Base-by-base conservation (phyloP, 2,797 vertebrate genomes). In the Morus bassanus region DNA sequence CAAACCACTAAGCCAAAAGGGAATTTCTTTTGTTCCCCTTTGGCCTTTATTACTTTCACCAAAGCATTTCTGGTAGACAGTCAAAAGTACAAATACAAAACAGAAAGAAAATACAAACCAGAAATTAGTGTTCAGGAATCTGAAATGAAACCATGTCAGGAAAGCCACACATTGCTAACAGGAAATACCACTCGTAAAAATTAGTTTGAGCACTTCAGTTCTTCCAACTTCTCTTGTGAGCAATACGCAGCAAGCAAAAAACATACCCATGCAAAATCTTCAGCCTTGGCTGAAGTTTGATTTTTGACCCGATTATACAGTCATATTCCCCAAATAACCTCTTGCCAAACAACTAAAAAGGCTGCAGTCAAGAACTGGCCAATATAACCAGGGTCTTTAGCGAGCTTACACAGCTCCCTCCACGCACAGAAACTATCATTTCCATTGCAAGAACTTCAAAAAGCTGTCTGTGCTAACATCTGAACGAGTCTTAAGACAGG, bases 391-490 rank as follows among this genome's bases (percentile, higher is more conserved):
- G 24, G 64, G 53, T 80, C 78, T 77, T 89, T 3, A 77, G 27
- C 13, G 6, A 89, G 68, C 78, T 95, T 87, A 56, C 61, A 60
- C 73, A 80, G 35, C 64, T 88, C 78, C 45, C 68, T 78, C 75
- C 87, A 53, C 69, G 77, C 0, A 0, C 57, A 54, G 93, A 43
- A 92, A 75, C 70, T 73, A 89, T 75, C 86, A 82, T 81, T 83
- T 91, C 60, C 57, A 84, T n/a, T 28, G 3, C 76, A 85, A 46
- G 78, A 91, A 73, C 68, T 37, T 82, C 73, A 94, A 80, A 94
- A 80, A 94, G 84, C 86, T 92, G 77, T n/a, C 67, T 93, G 60
- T 61, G 88, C 21, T 31, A 87, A 93, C 84, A 85, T 81, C 75
- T 84, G 45, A 95, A 61, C 28, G 63, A 90, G 45, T 77, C 91